phyloP scores from a whole-genome alignment of 2,113 vertebrate genomes.

The Grantiella picta region DNA sequence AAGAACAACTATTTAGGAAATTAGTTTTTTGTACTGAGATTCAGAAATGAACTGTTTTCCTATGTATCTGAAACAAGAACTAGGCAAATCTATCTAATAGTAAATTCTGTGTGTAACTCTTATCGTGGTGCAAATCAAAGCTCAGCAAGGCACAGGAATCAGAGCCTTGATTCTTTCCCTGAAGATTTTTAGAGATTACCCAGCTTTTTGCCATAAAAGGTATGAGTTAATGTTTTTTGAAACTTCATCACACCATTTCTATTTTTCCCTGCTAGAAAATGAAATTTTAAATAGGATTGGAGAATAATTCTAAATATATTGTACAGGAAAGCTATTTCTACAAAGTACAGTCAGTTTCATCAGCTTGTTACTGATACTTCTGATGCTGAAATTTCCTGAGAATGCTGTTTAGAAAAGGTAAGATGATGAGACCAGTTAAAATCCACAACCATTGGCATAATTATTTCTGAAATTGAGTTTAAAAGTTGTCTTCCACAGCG shows the following conservation, averaged over 20 bases:
- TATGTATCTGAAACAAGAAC: not conserved
- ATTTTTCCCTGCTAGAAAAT: not conserved
- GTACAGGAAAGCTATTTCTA: not conserved
- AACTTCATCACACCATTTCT: not conserved
- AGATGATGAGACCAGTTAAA: not conserved
- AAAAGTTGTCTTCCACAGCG: not conserved
- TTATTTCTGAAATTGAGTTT: not conserved
- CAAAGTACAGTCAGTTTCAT: not conserved
- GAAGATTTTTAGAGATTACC: not conserved
- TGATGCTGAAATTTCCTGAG: not conserved
- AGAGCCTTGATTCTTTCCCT: not conserved
- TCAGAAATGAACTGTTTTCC: not conserved
- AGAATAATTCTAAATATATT: not conserved
- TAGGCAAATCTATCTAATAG: not conserved
- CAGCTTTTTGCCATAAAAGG: not conserved
- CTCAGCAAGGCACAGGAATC: not conserved
- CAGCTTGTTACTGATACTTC: not conserved
- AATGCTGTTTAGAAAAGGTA: not conserved
- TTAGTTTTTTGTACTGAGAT: not conserved
- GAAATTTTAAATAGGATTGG: not conserved
- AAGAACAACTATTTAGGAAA: not conserved
- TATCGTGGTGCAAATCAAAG: not conserved
- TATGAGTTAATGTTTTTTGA: not conserved
- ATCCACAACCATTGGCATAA: not conserved
- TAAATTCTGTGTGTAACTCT: not conserved